These are phyloP conservation scores for Coleophora flavipennella DNA, from an alignment of 2,888 invertebrate species.

Conservation along the genomic window DNA sequence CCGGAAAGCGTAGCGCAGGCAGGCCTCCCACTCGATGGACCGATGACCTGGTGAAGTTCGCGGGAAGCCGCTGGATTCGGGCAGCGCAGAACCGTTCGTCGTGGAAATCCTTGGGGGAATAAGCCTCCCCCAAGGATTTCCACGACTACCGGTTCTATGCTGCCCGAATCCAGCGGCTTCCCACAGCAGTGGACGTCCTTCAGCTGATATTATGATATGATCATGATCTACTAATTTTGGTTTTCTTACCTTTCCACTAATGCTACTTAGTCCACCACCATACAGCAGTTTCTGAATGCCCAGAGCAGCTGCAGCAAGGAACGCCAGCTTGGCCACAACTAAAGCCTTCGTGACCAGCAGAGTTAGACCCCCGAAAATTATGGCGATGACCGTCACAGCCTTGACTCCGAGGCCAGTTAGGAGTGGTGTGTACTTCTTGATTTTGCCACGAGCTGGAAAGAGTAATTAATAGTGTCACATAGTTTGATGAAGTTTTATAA, in stretches of 20 bases:
- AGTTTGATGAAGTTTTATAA: no score
- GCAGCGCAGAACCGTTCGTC: no score
- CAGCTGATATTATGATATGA: no score
- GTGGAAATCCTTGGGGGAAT: no score
- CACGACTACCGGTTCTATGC: no score
- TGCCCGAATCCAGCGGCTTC: no score
- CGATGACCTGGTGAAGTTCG: no score
- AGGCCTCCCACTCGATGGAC: no score
- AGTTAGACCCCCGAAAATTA: slow-evolving; percentile 80
- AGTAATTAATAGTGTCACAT: slow-evolving; percentile 1
- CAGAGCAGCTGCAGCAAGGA: slow-evolving; percentile 79
- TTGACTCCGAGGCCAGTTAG: slow-evolving; percentile 81
- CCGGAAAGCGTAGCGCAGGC: no score
- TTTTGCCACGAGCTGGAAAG: slow-evolving; percentile 78
- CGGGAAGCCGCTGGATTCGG: no score
- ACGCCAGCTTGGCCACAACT: slow-evolving; percentile 83
- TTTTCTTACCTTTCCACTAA: slow-evolving; percentile 52
- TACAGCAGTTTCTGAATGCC: slow-evolving; percentile 79
- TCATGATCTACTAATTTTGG: neutral
- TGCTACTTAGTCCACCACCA: slow-evolving; percentile 58
- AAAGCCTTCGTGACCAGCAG: slow-evolving; percentile 84
- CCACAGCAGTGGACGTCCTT: no score
- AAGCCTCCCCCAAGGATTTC: no score
- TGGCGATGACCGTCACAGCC: slow-evolving; percentile 78
- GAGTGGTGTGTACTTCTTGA: slow-evolving; percentile 82